Evolutionary conservation across 2,797 vertebrate genomes (phyloP).

Genomic region (Crenuchus spilurus): DNA sequence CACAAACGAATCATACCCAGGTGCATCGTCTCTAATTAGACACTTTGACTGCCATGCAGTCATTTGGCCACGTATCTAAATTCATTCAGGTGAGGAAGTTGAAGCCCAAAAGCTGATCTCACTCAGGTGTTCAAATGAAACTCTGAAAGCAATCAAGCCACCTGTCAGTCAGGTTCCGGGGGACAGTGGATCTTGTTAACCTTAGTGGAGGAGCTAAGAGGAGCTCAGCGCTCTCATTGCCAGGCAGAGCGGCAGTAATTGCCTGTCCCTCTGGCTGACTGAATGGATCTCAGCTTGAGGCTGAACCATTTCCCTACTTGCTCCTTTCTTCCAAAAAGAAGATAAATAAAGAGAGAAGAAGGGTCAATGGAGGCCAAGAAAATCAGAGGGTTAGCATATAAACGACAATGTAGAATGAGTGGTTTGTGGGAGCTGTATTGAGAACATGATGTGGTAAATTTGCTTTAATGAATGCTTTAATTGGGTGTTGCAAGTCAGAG

Average conservation of each 20-base stretch:
- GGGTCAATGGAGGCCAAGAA: too few relatives aligned
- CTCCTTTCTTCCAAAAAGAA: too few relatives aligned
- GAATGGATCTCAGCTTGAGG: conserved; percentile 28
- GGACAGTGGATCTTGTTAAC: conserved; percentile 43
- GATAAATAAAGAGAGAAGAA: too few relatives aligned
- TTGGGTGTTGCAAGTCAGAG: too few relatives aligned
- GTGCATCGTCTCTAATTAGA: too few relatives aligned
- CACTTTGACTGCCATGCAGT: neutral
- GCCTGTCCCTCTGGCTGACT: conserved; percentile 19
- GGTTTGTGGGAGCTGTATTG: too few relatives aligned
- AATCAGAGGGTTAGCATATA: too few relatives aligned
- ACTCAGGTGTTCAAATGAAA: neutral
- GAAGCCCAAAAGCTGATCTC: neutral
- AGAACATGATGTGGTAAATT: too few relatives aligned
- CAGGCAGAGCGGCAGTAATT: conserved; percentile 5
- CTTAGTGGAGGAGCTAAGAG: conserved; percentile 31
- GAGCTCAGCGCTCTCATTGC: conserved; percentile 20
- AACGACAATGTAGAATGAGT: too few relatives aligned
- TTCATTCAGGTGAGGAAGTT: neutral
- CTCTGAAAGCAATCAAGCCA: conserved; percentile 40
- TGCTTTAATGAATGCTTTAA: too few relatives aligned
- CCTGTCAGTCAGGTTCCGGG: conserved; percentile 17
- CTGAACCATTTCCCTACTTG: neutral
- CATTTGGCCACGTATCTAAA: too few relatives aligned
- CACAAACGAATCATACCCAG: too few relatives aligned